Evolutionary conservation across 2,797 vertebrate genomes (phyloP), one percentile per base, ranked within the genome.

Genomic region (Alauda arvensis): DNA sequence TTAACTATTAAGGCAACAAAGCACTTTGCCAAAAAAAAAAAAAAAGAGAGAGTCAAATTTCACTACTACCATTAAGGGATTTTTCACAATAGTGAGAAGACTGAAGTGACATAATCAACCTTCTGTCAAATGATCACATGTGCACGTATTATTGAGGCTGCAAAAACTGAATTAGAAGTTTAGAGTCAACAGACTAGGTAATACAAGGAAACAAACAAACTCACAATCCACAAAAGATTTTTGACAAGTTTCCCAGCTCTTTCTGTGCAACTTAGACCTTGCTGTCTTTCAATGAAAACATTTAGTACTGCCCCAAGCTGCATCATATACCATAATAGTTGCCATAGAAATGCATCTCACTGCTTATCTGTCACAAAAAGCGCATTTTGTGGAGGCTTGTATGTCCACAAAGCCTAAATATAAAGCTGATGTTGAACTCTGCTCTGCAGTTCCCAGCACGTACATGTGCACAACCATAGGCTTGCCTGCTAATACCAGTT

Each of bases 1-100:
- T 97, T 95, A 96, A 95, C 95, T 96, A 94, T 96, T 96, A 97
- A 97, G 93, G 92, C 85, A 95, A 90, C 93, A 85, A 89, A 95
- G 81, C 83, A 93, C 85, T 93, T 94, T 96, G 43, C 83, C 85
- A 59, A 34, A 42, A 9, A 49, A 75, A 18, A 17, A 26, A 45
- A 45, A 52, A 37, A 37, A n/a, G n/a, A n/a, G n/a, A 12, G 5
- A 18, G 26, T 48, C 63, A 93, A 95, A 95, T 96, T 96, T 94
- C 68, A 29, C 92, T 95, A 96, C 95, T 95, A 88, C 93, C 95
- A 90, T 55, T 61, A 65, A 94, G 74, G 60, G 79, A 69, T 89
- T 81, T 88, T 93, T 93, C 93, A 91, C 78, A 92, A 85, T 40
- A 78, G 67, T 83, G 77, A 86, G 87, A 93, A 94, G 34, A 78